Evolutionary conservation across 1,140 invertebrate species (phyloP), one percentile per base, ranked within the genome.

Genomic region (Drosophila arawakana): DNA sequence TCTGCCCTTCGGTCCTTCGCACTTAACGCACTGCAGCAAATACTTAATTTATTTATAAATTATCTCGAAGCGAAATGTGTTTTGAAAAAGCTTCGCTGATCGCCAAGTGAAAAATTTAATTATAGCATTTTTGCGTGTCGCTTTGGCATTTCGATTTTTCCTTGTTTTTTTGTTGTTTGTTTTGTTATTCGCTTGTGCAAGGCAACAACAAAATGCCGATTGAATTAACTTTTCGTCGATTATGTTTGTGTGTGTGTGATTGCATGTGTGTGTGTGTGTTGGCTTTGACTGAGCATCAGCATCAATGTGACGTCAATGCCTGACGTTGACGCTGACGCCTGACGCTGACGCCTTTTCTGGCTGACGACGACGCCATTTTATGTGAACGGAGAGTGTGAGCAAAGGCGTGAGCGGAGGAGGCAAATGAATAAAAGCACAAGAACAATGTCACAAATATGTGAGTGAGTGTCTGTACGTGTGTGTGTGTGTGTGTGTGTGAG

Each of bases 31-130:
- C 68, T 74, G 35, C 39, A 52, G 54, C 50, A 35, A 52, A 10
- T 21, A 15, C 73, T 63, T 81, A 57, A 76, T 79, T 79, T 79
- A 79, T 85, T 86, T 86, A 85, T 86, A 85, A 81, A 80, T 54
- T 65, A 66, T 73, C 77, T 67, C 55, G 35, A 18, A n/a, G 18
- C 37, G 61, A 60, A 66, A 35, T 43, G 52, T 54, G 44, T 44
- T 59, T 66, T 15, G 35, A 59, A 59, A 52, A 68, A 50, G 65
- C 55, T 59, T 59, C 18, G 54, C 65, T 13, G 47, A 52, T 39
- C 37, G 63, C 52, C 9, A 65, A 69, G 63, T 68, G 59, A 63
- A 72, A 78, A 59, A 70, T 71, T 82, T 82, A 86, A 80, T 86
- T 80, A 78, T 86, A 86, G 83, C 75, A 63, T 71, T 74, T 80